Conservation (phyloP, 2,888 invertebrate genomes). For the Apamea crenata region DNA sequence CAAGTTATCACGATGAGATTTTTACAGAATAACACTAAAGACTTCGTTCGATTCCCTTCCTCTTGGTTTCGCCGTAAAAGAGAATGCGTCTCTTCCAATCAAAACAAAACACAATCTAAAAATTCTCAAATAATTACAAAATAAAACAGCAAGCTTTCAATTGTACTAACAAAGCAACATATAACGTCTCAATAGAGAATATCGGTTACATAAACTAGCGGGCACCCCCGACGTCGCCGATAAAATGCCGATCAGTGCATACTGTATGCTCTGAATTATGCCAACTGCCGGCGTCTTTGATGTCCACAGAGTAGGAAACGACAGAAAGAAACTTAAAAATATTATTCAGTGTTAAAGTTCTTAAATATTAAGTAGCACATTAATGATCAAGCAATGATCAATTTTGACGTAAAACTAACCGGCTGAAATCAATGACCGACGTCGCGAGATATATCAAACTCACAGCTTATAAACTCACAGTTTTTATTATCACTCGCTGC, state of each 20-base stretch:
- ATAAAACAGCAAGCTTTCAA: constrained; percentile 33
- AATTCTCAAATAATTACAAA: constrained; percentile 54
- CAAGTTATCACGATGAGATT: no score
- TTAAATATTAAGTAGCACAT: no score
- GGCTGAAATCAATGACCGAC: no score
- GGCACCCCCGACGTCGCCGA: constrained; percentile 72
- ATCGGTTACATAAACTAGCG: constrained; percentile 67
- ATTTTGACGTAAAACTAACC: no score
- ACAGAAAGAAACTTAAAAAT: not conserved
- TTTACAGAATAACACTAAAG: not conserved
- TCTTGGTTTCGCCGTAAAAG: not conserved
- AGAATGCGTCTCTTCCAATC: not conserved
- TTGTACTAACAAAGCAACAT: constrained; percentile 60
- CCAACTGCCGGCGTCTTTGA: constrained; percentile 77
- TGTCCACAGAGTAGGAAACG: constrained; percentile 70
- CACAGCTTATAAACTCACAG: no score
- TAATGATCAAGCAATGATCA: no score
- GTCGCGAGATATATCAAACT: no score
- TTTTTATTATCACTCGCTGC: no score
- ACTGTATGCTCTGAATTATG: constrained; percentile 80
- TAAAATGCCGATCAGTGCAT: constrained; percentile 83
- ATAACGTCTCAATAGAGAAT: constrained; percentile 64
- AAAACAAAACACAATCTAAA: constrained; percentile 24
- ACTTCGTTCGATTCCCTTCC: not conserved
- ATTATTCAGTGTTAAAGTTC: no score